phyloP scores from a whole-genome alignment of 2,113 vertebrate species.

The Pholis gunnellus region DNA sequence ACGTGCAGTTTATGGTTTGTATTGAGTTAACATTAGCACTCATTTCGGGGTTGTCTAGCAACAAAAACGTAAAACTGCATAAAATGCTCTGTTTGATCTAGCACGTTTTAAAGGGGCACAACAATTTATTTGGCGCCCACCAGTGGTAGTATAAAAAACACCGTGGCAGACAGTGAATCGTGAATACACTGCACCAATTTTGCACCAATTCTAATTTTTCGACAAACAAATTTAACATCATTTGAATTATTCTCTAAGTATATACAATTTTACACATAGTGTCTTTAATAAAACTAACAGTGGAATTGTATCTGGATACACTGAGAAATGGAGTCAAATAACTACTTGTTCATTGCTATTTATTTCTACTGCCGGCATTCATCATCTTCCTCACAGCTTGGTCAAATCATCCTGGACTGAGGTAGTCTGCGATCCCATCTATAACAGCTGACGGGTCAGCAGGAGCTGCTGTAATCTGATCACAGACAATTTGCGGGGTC shows the following conservation, averaged over 20 bases:
- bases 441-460: conserved; percentile 33
- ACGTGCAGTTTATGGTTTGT: background rate
- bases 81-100: background rate
- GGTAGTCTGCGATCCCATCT: background rate
- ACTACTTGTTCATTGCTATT: background rate
- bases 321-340: background rate
- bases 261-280: background rate
- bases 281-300: background rate
- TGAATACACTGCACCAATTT: background rate
- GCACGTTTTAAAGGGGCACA: background rate
- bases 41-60: background rate
- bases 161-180: background rate
- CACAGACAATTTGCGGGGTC: conserved; percentile 45
- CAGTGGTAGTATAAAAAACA: background rate
- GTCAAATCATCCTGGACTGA: conserved; percentile 20
- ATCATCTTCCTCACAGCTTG: conserved; percentile 2
- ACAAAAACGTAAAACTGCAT: background rate
- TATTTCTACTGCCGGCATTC: background rate
- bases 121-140: background rate
- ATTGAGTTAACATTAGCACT: background rate
- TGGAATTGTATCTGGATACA: background rate
- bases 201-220: background rate
- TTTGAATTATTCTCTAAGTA: background rate
- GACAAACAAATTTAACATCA: background rate
- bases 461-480: conserved; percentile 57